Evolutionary conservation across 30 jellyfish, hydroid and myxozoan species (phyloP).

Genomic region (Nemopilema nomurai): DNA sequence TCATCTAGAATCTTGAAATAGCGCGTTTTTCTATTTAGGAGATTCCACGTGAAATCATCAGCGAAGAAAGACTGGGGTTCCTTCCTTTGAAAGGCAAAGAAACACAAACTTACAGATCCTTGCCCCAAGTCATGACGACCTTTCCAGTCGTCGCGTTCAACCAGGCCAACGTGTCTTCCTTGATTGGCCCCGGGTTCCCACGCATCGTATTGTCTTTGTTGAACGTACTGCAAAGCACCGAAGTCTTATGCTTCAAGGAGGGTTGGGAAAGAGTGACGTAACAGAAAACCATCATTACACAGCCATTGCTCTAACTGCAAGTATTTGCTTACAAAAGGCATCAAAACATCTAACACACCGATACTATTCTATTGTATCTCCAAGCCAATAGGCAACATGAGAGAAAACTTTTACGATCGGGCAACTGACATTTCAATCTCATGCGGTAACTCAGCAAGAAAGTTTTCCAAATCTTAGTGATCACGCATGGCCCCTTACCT

Average conservation of each 20-base stretch:
- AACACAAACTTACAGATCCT: constrained; percentile 66
- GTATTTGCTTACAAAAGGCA: too few relatives aligned
- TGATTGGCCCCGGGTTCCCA: constrained; percentile 65
- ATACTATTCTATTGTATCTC: too few relatives aligned
- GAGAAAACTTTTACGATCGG: background rate
- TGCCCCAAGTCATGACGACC: constrained; percentile 71
- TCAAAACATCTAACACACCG: too few relatives aligned
- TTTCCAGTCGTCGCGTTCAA: constrained; percentile 76
- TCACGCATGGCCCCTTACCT: constrained; percentile 27
- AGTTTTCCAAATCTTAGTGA: background rate
- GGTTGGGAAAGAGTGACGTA: too few relatives aligned
- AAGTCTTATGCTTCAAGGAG: too few relatives aligned
- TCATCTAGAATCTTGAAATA: background rate
- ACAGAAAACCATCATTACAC: too few relatives aligned
- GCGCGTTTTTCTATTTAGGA: background rate
- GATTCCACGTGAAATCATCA: background rate
- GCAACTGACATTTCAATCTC: background rate
- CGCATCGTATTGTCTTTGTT: constrained; percentile 58
- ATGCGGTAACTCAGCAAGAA: background rate
- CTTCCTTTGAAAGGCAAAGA: background rate
- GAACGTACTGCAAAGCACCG: constrained; percentile 68
- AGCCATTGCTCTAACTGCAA: too few relatives aligned
- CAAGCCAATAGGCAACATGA: too few relatives aligned
- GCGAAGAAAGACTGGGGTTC: background rate
- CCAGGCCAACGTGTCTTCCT: constrained; percentile 84